Percentiles rank a stretch among this genome's conserved stretches.
Evolutionary conservation across 2,113 vertebrate species (phyloP).

Genomic region (Gymnorhina tibicen): DNA sequence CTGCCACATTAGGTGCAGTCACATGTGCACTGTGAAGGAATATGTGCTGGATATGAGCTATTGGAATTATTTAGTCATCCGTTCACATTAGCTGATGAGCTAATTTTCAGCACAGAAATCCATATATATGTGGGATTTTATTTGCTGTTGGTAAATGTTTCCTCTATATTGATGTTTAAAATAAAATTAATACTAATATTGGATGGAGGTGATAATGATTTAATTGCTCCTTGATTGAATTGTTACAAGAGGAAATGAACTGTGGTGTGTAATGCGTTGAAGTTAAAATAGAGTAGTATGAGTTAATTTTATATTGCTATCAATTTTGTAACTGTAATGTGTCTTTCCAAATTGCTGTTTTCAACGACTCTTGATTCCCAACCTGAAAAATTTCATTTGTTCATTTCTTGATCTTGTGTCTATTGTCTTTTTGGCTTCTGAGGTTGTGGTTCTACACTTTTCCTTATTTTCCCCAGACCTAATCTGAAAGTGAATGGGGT

Average conservation of each 20-base stretch:
- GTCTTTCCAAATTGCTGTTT: neutral
- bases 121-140: neutral
- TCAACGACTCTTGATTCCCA: neutral
- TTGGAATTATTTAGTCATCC: neutral
- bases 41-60: neutral
- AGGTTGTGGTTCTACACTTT: neutral
- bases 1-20: neutral
- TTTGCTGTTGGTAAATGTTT: slow-evolving; percentile 23
- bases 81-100: neutral
- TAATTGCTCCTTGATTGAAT: neutral
- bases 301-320: neutral
- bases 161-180: neutral
- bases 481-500: fast-evolving
- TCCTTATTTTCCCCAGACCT: neutral
- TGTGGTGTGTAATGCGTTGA: neutral
- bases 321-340: neutral
- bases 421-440: neutral
- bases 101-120: neutral
- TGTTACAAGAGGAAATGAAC: neutral
- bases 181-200: slow-evolving; percentile 7
- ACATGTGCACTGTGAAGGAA: neutral
- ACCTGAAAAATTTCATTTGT: neutral
- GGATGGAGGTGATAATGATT: neutral
- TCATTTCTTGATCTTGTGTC: neutral
- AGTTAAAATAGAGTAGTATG: neutral